Evolutionary conservation across 1,140 invertebrate species (phyloP).

Genomic region (Chrysomallon squamiferum): DNA sequence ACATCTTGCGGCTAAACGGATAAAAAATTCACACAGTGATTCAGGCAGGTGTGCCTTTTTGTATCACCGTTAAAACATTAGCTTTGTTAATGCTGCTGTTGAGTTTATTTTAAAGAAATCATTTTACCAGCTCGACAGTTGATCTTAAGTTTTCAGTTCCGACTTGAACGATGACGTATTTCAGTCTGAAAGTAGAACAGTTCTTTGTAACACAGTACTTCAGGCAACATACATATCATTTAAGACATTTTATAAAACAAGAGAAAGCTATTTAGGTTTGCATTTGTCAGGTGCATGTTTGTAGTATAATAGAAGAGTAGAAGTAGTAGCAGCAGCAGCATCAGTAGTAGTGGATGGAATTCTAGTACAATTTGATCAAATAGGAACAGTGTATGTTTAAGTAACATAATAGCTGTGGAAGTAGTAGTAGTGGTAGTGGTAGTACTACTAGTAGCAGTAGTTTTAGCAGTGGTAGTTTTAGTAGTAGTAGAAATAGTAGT

Average conservation of each 20-base stretch:
- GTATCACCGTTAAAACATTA: no score
- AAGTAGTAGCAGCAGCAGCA: background rate
- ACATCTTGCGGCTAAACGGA: no score
- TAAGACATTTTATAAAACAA: background rate
- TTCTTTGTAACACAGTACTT: background rate
- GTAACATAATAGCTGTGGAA: no score
- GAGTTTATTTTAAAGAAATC: no score
- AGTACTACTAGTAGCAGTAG: no score
- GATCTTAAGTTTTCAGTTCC: conserved; percentile 77
- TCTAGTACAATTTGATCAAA: background rate
- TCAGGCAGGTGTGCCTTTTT: no score
- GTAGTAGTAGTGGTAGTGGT: no score
- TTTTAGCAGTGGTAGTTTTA: no score
- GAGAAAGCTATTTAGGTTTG: background rate
- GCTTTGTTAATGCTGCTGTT: no score
- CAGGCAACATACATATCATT: background rate
- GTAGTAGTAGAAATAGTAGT: no score
- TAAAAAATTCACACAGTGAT: no score
- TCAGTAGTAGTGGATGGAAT: background rate
- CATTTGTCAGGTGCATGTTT: background rate
- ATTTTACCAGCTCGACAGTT: conserved; percentile 76
- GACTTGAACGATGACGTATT: conserved; percentile 76
- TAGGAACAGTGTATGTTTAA: no score
- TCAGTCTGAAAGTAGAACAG: conserved; percentile 7
- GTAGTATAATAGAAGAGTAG: background rate